Base-by-base conservation (phyloP, 2,113 vertebrate genomes). In the Onychostoma macrolepis region DNA sequence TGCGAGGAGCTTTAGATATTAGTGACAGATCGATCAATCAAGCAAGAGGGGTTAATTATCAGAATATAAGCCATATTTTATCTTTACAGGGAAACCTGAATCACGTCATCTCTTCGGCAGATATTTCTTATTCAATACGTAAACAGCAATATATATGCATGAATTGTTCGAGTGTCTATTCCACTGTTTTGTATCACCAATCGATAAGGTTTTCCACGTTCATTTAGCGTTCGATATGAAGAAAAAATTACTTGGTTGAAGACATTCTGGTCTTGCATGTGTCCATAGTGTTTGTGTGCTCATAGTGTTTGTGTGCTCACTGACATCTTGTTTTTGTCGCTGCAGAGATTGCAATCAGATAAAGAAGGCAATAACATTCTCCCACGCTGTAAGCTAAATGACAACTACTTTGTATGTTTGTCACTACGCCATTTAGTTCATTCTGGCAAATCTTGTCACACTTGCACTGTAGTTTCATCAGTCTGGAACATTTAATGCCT, bases 11-110 rank as follows among this genome's bases (percentile, higher is more conserved):
- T 58, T 77, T 76, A 86, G 92, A 90, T 90, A 85, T 86, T 88
- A 93, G 72, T 87, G 91, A 92, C 74, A 12, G 87, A 45, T 86
- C 91, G 90, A 83, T 89, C 86, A 92, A 92, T 90, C 85, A 92
- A 92, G 90, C 36, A 13, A 77, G 86, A 76, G 84, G 91, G 92
- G 75, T 30, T n/a, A 61, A 80, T 88, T 89, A 88, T 92, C 90
- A 93, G 88, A 90, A 89, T 93, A 94, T 93, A 96, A 96, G 95
- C 95, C 95, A 96, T 96, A 96, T 95, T 94, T 95, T 91, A 95
- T 86, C 91, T 90, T 89, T 92, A 89, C 93, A 93, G 88, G 90
- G 91, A 91, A 92, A 88, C 84, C 91, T 90, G 71, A 92, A 86
- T 93, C 83, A 90, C 92, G 88, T 91, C 91, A 87, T 91, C 76